Percentiles rank a stretch among this genome's conserved stretches.
phyloP scores from a whole-genome alignment of 2,888 invertebrate genomes.

The Aleiodes testaceus region DNA sequence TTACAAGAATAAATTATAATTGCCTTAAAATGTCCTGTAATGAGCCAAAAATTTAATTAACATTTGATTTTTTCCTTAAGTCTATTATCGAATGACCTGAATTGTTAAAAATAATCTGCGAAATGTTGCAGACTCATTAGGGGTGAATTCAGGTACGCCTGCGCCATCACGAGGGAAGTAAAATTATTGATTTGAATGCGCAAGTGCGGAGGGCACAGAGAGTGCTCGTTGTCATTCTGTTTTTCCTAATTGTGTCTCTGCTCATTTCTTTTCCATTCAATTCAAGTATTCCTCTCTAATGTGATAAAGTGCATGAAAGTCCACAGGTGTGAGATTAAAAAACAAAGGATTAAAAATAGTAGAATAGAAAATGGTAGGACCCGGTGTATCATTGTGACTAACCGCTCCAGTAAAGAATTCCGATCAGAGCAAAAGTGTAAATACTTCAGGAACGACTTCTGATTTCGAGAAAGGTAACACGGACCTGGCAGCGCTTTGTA shows the following conservation, averaged over 20 bases:
- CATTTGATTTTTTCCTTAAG: neutral
- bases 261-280: constrained; percentile 34
- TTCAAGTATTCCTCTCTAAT: neutral
- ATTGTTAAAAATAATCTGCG: constrained; percentile 18
- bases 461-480: constrained; percentile 67
- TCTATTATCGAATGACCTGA: constrained; percentile 14
- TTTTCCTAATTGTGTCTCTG: constrained; percentile 48
- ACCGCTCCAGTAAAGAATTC: constrained; percentile 60
- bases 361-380: constrained; percentile 57
- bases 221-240: constrained; percentile 21
- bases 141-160: constrained; percentile 54
- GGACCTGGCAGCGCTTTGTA: constrained; percentile 71
- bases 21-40: constrained; percentile 59
- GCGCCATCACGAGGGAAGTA: constrained; percentile 54
- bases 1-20: constrained; percentile 65
- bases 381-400: constrained; percentile 63
- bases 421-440: constrained; percentile 52
- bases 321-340: neutral
- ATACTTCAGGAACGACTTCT: constrained; percentile 59
- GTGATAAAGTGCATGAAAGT: neutral
- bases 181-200: constrained; percentile 70
- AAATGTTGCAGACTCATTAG: constrained; percentile 33
- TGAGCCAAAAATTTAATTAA: neutral
- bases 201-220: constrained; percentile 55
- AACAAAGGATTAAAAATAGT: neutral